Evolutionary conservation across 1,140 invertebrate genomes (phyloP), one percentile per base, ranked within the genome.

Genomic region (Drosophila pruinosa): DNA sequence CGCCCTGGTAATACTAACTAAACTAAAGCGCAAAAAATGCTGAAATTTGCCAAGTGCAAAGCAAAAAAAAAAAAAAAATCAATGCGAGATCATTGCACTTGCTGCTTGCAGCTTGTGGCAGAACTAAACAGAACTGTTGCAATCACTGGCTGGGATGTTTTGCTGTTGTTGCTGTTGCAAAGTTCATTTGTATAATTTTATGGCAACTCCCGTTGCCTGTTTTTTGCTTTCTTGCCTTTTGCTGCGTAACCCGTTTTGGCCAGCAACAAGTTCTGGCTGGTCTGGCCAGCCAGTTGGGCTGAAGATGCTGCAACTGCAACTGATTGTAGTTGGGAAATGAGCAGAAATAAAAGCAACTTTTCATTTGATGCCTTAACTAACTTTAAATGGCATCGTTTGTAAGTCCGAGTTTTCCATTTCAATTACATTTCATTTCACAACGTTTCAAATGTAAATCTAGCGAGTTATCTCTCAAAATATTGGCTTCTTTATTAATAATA

Each of bases 141-240:
- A 53, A 53, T 53, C 22, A 14, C n/a, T 19, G 15, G n/a, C 8
- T n/a, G 12, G 47, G 31, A 34, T 28, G 10, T 4, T 14, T 4
- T 14, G 4, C 7, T 22, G 15, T 19, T 19, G 22, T 26, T 41
- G 39, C 54, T 38, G 36, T 41, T 28, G 47, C 59, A 62, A 62
- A 41, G 59, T 53, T 62, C 36, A 62, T 41, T 62, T 39, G 31
- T 58, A 52, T 52, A 22, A 38, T 62, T 53, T 62, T 53, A 62
- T 62, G 59, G 59, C 47, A 39, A 36, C 41, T 62, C 59, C 47
- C 59, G 59, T 62, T 62, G 59, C 15, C 34, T n/a, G 34, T 62
- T 58, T 58, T 47, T n/a, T n/a, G n/a, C n/a, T n/a, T n/a, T n/a
- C n/a, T n/a, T 53, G 36, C 48, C 34, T 19, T 62, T 34, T 39